These are phyloP conservation scores for Motacilla alba DNA, from an alignment of 2,113 vertebrate genomes.

Conservation along the genomic window DNA sequence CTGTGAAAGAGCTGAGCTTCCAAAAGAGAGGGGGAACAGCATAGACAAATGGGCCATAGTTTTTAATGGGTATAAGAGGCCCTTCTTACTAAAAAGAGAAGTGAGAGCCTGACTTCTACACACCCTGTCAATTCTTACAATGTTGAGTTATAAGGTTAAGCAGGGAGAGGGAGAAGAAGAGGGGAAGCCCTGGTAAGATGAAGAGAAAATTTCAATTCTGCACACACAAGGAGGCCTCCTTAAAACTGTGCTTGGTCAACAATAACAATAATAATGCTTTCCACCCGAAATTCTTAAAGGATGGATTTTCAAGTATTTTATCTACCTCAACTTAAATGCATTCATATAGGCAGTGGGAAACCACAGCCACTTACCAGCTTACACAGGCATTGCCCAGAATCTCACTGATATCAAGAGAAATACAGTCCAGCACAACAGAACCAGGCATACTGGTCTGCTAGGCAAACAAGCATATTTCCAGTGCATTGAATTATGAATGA, in stretches of 20 bases:
- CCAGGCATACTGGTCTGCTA: neutral
- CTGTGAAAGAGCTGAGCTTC: neutral
- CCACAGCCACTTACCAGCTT: neutral
- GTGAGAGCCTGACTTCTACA: neutral
- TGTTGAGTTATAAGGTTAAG: neutral
- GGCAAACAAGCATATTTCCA: neutral
- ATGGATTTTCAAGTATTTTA: neutral
- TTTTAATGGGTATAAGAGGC: neutral
- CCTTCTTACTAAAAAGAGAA: neutral
- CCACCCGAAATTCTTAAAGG: neutral
- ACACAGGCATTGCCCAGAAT: neutral
- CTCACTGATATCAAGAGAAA: neutral
- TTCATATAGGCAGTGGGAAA: neutral
- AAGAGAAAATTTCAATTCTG: neutral
- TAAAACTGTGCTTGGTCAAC: neutral
- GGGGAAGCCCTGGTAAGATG: neutral
- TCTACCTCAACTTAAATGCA: neutral
- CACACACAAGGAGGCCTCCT: neutral
- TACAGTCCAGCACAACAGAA: neutral
- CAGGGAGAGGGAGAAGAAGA: neutral
- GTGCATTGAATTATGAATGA: neutral
- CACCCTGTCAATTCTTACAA: neutral
- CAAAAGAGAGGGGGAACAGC: neutral
- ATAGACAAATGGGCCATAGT: accelerated
- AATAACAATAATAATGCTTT: neutral